Evolutionary conservation across 2,888 invertebrate genomes (phyloP), one percentile per base, ranked within the genome.

Genomic region (Lochmaea crataegi): DNA sequence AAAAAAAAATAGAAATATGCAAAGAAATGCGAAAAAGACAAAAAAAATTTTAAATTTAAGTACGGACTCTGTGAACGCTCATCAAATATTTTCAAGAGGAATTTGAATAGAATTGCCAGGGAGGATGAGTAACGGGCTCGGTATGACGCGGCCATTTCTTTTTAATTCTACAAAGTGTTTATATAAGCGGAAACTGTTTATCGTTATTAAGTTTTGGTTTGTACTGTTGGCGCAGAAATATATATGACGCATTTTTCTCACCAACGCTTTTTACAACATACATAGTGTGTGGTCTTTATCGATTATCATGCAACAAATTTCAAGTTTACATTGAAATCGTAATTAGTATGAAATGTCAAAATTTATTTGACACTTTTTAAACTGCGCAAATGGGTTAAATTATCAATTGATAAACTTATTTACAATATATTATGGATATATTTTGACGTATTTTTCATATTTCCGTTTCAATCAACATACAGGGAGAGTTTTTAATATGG

Each of bases 41-140:
- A 77, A 80, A 83, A 83, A 82, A 83, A 83, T 75, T 75, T 74
- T 67, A 72, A 75, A 75, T 75, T 66, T 72, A 75, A 70, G 70
- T 64, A 70, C 42, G 56, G 70, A 70, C 70, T 70, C 70, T 70
- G 75, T 65, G 72, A 76, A 71, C 71, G 72, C 67, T 63, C 67
- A 53, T 61, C 32, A 63, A 61, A 63, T 56, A 56, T 72, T 66
- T 76, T 71, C 73, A 70, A 70, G 70, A 70, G 70, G 70, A 70
- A 65, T 42, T 4, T 41, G 16, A 45, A 41, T 26, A 12, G 57
- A 26, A 57, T 65, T 41, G 18, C 32, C 45, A 11, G 9, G 22
- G 16, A 32, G 57, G 64, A 41, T 42, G 18, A 41, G 42, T 48
- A 18, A 53, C 45, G 70, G 70, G 65, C 64, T 70, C 70, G 26